phyloP scores from a whole-genome alignment of 2,888 invertebrate genomes.

The Gibbula magus region DNA sequence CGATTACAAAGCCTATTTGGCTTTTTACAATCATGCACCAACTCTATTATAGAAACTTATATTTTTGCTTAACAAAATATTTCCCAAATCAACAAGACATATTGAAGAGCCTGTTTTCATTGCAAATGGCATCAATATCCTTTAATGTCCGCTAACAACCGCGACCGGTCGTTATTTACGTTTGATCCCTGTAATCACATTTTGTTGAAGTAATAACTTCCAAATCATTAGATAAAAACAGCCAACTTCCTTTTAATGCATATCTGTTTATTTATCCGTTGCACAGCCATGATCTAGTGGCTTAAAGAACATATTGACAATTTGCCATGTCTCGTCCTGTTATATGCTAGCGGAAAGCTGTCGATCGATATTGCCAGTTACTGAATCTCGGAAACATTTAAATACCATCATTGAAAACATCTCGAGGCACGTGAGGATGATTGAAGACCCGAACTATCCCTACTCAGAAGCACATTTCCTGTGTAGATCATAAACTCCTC shows the following conservation, averaged over 20 bases:
- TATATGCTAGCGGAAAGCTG: neutral
- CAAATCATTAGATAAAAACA: neutral
- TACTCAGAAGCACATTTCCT: neutral
- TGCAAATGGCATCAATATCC: no score
- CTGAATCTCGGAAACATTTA: conserved; percentile 10
- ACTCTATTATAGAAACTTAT: no score
- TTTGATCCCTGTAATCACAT: neutral
- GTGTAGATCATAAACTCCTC: conserved; percentile 17
- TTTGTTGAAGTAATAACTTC: conserved; percentile 2
- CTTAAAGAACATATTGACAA: neutral
- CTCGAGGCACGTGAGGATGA: neutral
- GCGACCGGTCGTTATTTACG: neutral
- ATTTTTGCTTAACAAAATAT: no score
- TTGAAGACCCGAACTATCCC: conserved; percentile 2
- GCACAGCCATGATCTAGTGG: neutral
- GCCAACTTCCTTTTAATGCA: conserved; percentile 8
- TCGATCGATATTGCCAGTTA: conserved; percentile 1
- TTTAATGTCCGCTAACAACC: no score
- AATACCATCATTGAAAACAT: conserved; percentile 19
- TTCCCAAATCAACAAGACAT: no score
- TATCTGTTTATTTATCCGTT: neutral
- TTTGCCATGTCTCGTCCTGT: neutral
- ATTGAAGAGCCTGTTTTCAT: no score
- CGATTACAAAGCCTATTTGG: no score
- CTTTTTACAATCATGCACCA: no score